Evolutionary conservation across 2,113 vertebrate genomes (phyloP).

Genomic region (Dolichotis patagonum): DNA sequence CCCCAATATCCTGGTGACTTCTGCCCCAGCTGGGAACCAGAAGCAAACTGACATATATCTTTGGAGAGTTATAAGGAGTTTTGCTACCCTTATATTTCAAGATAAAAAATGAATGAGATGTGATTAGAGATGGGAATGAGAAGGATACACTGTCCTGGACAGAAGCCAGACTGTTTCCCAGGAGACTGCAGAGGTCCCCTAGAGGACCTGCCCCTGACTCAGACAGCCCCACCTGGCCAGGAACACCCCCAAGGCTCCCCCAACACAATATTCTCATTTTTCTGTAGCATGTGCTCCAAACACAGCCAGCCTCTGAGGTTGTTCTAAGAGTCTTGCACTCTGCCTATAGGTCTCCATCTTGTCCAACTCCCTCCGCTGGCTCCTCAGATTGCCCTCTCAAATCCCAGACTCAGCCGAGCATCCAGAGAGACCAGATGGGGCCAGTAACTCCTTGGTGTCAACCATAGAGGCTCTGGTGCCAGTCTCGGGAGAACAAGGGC

Average conservation of each 20-base stretch:
- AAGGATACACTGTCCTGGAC: not conserved
- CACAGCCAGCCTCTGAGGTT: not conserved
- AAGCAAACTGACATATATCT: not conserved
- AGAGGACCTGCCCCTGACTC: not conserved
- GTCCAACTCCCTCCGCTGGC: not conserved
- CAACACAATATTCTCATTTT: not conserved
- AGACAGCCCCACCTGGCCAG: not conserved
- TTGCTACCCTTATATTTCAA: not conserved
- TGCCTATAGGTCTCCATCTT: too few relatives aligned
- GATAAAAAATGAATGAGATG: not conserved
- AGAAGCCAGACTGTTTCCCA: too few relatives aligned
- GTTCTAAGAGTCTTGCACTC: not conserved
- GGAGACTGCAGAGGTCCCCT: not conserved
- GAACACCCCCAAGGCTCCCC: not conserved
- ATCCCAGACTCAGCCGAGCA: not conserved
- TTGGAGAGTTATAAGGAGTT: not conserved
- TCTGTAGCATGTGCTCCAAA: not conserved
- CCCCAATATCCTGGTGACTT: rapidly evolving
- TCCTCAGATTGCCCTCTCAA: not conserved
- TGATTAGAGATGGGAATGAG: not conserved
- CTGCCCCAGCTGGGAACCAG: not conserved
- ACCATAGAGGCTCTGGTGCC: not conserved
- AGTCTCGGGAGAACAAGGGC: not conserved
- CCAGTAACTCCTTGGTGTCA: not conserved
- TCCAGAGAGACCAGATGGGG: not conserved